Percentiles rank a stretch among this genome's conserved stretches.
These are phyloP conservation scores for Cyrtorhinus lividipennis DNA, from an alignment of 1,140 invertebrate genomes.

Conservation along the genomic window DNA sequence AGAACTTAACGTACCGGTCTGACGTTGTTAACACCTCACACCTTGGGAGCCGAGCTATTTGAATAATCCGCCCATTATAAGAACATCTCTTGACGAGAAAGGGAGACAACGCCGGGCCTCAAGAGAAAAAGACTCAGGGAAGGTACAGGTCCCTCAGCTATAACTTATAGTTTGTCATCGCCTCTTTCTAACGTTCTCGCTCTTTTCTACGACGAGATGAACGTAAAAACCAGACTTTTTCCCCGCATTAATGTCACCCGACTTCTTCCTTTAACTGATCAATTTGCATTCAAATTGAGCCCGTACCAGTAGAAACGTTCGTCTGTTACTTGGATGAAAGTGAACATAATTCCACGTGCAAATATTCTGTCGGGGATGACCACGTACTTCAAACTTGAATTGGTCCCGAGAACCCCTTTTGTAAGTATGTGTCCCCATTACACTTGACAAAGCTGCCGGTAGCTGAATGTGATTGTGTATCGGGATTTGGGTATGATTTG, in stretches of 20 bases:
- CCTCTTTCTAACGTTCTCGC: no score
- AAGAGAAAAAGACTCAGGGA: background rate
- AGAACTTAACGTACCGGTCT: slow-evolving; percentile 5
- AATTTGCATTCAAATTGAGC: background rate
- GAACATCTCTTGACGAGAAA: slow-evolving; percentile 5
- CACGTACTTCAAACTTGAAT: no score
- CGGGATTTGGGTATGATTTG: no score
- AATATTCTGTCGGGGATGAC: no score
- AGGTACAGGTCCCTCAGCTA: background rate
- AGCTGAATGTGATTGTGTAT: no score
- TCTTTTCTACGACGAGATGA: background rate
- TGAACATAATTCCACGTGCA: no score
- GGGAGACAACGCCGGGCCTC: no score
- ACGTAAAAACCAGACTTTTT: background rate
- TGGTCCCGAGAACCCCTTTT: no score
- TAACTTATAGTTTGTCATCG: slow-evolving; percentile 5
- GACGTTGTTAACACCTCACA: slow-evolving; percentile 6
- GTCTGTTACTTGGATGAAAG: no score
- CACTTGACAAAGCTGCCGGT: no score
- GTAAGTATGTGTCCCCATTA: no score
- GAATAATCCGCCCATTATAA: slow-evolving; percentile 7
- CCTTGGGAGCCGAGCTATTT: background rate
- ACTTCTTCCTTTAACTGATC: background rate
- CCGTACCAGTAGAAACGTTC: no score
- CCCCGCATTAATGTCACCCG: background rate